These are phyloP conservation scores for Gandaritis pyraliata DNA, from an alignment of 2,888 invertebrate genomes.

Conservation along the genomic window DNA sequence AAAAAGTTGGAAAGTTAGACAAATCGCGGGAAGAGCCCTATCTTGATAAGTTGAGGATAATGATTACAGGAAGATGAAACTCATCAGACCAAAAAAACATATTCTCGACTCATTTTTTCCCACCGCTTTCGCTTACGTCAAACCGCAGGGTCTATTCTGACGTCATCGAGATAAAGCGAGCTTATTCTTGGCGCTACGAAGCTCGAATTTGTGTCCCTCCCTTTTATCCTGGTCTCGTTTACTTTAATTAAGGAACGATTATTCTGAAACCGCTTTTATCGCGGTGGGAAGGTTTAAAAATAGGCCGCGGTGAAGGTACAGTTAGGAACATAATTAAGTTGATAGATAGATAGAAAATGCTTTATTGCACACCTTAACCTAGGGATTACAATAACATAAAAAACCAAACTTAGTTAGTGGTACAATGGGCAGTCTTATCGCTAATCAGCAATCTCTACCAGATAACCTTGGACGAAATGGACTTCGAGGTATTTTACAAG, in stretches of 20 bases:
- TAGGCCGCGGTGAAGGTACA: background rate
- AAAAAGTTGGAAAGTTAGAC: background rate
- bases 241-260: conserved; percentile 38
- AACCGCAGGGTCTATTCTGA: conserved; percentile 44
- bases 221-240: conserved; percentile 36
- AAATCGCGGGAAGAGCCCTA: background rate
- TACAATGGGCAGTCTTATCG: too few relatives aligned
- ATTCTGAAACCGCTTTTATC: conserved; percentile 13
- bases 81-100: conserved; percentile 26
- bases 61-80: conserved; percentile 22
- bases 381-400: too few relatives aligned
- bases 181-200: conserved; percentile 46
- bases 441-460: too few relatives aligned
- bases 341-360: too few relatives aligned
- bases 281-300: conserved; percentile 10
- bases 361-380: too few relatives aligned
- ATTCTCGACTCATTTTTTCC: conserved; percentile 36
- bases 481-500: too few relatives aligned
- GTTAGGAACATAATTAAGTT: too few relatives aligned
- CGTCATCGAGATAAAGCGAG: conserved; percentile 56
- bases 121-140: conserved; percentile 44
- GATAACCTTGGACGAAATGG: too few relatives aligned
- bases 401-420: too few relatives aligned
- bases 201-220: conserved; percentile 28
- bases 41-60: conserved; percentile 5